Evolutionary conservation across 2,797 vertebrate genomes (phyloP).

Genomic region (Cossypha dichroa): DNA sequence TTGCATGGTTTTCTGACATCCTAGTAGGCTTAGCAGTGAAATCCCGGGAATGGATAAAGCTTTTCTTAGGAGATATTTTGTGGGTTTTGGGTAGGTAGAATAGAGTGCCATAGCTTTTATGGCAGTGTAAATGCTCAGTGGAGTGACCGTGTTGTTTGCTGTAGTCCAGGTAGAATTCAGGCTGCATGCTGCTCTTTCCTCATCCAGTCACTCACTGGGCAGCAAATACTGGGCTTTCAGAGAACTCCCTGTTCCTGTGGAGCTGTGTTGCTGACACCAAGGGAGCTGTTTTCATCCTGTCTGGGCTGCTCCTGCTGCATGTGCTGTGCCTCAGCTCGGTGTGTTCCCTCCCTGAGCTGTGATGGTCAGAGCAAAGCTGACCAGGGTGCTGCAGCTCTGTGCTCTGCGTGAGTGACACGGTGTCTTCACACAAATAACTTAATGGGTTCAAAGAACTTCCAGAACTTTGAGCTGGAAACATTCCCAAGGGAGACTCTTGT

Average conservation of each 20-base stretch:
- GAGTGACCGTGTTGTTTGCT: background rate
- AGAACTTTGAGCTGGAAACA: background rate
- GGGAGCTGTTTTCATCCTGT: background rate
- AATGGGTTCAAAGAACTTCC: constrained; percentile 3
- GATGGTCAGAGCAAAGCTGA: background rate
- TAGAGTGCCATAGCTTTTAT: background rate
- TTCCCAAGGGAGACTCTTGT: background rate
- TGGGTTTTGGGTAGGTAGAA: background rate
- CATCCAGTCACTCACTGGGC: background rate
- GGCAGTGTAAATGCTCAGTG: background rate
- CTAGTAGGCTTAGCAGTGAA: background rate
- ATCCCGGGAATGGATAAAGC: background rate
- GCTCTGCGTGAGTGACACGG: background rate
- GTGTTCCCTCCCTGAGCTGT: background rate
- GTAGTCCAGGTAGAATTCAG: background rate
- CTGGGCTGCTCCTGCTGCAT: background rate
- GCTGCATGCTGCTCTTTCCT: background rate
- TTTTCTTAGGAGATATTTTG: background rate
- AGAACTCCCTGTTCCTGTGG: background rate
- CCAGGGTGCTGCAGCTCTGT: background rate
- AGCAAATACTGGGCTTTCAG: background rate
- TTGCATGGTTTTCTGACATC: background rate
- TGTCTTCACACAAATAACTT: background rate
- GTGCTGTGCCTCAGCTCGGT: background rate
- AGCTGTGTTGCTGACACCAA: background rate